Evolutionary conservation across 2,888 invertebrate species (phyloP), one percentile per base, ranked within the genome.

Genomic region (Helicoverpa assulta): DNA sequence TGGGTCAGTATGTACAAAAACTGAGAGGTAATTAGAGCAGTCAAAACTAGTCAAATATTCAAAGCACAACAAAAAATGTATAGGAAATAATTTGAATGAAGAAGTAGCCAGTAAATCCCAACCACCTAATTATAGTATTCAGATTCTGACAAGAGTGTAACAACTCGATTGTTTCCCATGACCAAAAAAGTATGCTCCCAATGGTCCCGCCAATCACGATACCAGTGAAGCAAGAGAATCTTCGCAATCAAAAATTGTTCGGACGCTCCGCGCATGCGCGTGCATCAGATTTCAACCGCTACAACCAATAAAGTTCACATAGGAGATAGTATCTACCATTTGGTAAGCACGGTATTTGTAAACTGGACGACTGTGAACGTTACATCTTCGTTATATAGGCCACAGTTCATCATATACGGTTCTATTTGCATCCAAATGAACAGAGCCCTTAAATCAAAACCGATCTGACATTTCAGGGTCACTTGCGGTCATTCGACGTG

Each of bases 151-250:
- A 74, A 52, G 61, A 67, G 60, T 68, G 61, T 62, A 54, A 64
- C 61, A 55, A 71, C 71, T 55, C 76, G 78, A 76, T 81, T 69
- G 78, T 82, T 90, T 91, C 90, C 86, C 90, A 92, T 90, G 88
- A 86, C 90, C 85, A 87, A 88, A 85, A 83, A 88, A 78, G 84
- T 69, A 65, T 85, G 79, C 83, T 83, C 70, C 81, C 79, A 85
- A 83, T 74, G 70, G 77, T 76, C 73, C 79, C 71, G 81, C 83
- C 78, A 85, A 87, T 88, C 85, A 87, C 75, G 74, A 66, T 74
- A 71, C 59, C 70, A 74, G 66, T 87, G 83, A 85, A 73, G 85
- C 79, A 89, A 90, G 80, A 63, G 56, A 80, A 70, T 73, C 68
- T 76, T 80, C 65, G 81, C 76, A 83, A 85, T 81, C 63, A 64